Percentiles rank a stretch among this genome's conserved stretches.
phyloP scores from a whole-genome alignment of 2,113 vertebrate genomes.

The Hucho hucho region DNA sequence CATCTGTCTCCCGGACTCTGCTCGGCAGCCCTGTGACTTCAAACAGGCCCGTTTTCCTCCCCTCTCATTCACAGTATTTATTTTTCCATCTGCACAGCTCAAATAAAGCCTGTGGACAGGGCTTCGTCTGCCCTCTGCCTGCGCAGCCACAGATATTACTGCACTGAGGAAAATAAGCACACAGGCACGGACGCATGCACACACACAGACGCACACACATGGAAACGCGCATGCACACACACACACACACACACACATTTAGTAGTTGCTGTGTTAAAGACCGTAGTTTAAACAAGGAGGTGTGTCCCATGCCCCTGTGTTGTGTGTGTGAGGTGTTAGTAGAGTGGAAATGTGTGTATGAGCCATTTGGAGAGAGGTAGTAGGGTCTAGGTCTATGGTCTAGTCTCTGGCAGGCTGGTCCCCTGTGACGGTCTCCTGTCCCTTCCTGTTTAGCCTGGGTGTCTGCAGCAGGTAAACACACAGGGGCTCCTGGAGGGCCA shows the following conservation, averaged over 20 bases:
- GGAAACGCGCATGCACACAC: neutral
- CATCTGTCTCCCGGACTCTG: conserved; percentile 56
- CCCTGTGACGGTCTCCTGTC: conserved; percentile 81
- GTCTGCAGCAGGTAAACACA: conserved; percentile 91
- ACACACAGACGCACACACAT: neutral
- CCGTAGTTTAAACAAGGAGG: conserved; percentile 2
- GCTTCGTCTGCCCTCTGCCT: conserved; percentile 36
- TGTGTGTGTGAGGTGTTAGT: neutral
- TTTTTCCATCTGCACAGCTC: conserved; percentile 67
- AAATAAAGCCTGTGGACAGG: conserved; percentile 46
- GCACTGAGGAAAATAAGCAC: conserved; percentile 1
- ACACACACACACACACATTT: conserved; percentile 11
- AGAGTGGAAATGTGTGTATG: neutral
- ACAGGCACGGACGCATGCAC: neutral
- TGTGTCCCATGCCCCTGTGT: neutral
- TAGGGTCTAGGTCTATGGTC: neutral
- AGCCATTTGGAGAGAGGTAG: conserved; percentile 4
- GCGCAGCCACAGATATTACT: conserved; percentile 11
- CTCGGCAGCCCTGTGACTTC: conserved; percentile 56
- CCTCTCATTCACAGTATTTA: conserved; percentile 59
- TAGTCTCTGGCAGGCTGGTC: conserved; percentile 10
- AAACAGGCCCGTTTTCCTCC: conserved; percentile 56
- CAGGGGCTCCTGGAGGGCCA: conserved; percentile 49
- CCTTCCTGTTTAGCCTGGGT: conserved; percentile 97
- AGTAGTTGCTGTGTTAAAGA: conserved; percentile 46